Conservation (phyloP, 2,888 invertebrate species). For the Melinaea marsaeus region DNA sequence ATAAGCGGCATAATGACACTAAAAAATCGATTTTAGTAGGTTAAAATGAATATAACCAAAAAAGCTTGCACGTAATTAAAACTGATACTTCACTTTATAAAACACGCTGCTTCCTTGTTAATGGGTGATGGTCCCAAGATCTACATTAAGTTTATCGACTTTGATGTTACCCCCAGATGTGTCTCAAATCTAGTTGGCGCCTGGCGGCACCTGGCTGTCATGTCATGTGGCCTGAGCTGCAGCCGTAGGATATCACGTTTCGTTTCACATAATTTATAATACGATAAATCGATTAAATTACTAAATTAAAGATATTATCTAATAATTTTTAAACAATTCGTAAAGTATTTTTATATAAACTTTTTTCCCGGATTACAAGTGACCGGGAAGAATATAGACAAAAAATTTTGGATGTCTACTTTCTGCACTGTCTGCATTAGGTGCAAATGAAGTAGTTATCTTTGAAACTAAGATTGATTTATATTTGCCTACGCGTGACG, state of each 20-base stretch:
- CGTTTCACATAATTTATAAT: conserved; percentile 17
- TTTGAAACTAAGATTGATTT: no score
- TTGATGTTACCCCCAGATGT: conserved; percentile 23
- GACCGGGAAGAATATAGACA: no score
- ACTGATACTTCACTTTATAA: conserved; percentile 68
- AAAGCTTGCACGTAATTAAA: conserved; percentile 47
- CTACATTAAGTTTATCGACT: conserved; percentile 65
- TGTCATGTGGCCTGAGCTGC: conserved; percentile 31
- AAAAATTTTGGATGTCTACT: no score
- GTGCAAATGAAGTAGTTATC: no score
- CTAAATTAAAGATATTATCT: no score
- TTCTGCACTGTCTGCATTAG: no score
- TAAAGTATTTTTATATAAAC: no score
- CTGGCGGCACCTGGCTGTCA: conserved; percentile 16
- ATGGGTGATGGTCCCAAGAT: conserved; percentile 58
- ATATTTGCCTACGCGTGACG: no score
- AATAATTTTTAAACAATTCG: no score
- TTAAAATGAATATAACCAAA: conserved; percentile 58
- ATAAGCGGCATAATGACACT: conserved; percentile 73
- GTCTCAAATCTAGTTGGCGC: conserved; percentile 38
- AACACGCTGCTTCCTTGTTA: conserved; percentile 54
- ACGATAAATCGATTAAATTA: no score
- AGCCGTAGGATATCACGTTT: conserved; percentile 18
- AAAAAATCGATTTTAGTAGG: conserved; percentile 47
- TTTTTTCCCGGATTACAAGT: no score